Evolutionary conservation across 1,140 invertebrate species (phyloP), one percentile per base, ranked within the genome.

Genomic region (Agraylea sexmaculata): DNA sequence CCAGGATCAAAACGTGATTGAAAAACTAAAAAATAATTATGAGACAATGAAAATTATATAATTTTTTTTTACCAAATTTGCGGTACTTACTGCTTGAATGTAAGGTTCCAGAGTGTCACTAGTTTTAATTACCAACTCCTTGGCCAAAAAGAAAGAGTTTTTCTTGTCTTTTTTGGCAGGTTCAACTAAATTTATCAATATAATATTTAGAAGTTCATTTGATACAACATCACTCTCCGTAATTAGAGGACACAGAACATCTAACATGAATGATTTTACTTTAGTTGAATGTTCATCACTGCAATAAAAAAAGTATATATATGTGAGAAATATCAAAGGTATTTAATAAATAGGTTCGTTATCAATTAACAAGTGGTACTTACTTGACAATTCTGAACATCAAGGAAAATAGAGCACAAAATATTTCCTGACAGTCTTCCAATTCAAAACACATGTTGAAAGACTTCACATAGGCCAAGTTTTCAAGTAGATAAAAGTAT

Each of bases 391-490:
- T 92, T 62, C 80, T 86, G 59, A 97, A 96, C 75, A 97, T 93
- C n/a, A 95, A 73, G 33, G 82, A 80, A 64, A 96, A 96, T 1
- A 98, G 69, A 27, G 80, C 78, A 55, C 88, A 91, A 59, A 97
- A 94, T 53, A 97, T 95, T 62, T 94, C 88, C 64, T 96, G 89
- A 53, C 86, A 94, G 60, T 96, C 91, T 62, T 97, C 92, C 25
- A 97, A 62, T 59, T 98, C 93, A 59, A 97, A 92, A 62, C 93
- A 97, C 81, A 98, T 96, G 62, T 96, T 96, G 62, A 98, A 98
- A 0, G 91, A 94, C 60, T 98, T 98, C 15, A 96, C 92, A 65
- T 93, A 97, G 7, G 92, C 91, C 44, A 98, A 71, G 66, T 96
- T 98, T 70, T 96, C 85, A 42, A 91, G 66, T 30, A 88, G 68